Base-by-base conservation (phyloP, 2,113 vertebrate genomes). In the Erythrocebus patas region DNA sequence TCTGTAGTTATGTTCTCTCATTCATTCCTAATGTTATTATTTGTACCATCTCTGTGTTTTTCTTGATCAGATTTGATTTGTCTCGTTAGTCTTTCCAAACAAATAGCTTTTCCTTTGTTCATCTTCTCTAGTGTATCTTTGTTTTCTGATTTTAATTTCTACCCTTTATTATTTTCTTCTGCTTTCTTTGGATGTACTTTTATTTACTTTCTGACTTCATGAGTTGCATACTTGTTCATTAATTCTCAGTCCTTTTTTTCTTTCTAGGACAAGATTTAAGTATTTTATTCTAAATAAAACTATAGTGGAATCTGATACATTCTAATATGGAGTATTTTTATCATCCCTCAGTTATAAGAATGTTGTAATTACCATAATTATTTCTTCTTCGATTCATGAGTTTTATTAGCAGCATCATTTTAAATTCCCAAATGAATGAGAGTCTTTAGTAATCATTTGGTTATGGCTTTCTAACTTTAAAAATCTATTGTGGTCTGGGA, bases 311-410 rank as follows among this genome's bases (percentile, higher is more conserved):
- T 94, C 68, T 76, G 27, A 87, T 61, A 68, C 32, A 2, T 83
- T 90, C 35, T 45, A 66, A 52, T 87, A 22, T 17, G 16, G 35
- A 72, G 35, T 7, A 55, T 64, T 90, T 92, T 89, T 66, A 78
- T 94, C 40, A 57, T 76, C 64, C 82, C 40, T 92, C 14, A 93
- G 12, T 95, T 94, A 61, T 73, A 91, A 83, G 52, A 92, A 81
- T 84, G 18, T 75, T 80, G 6, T 66, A 76, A 43, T 38, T 43
- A 55, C 70, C 43, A 68, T 64, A 70, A 87, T 94, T 94, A 23
- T 93, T 96, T 78, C 91, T 93, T 89, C 38, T 68, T 94, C 92
- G 88, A 92, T 59, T 92, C 30, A 32, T 95, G 86, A 79, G 70
- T 70, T 76, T 76, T 87, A 95, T 66, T 61, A 94, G 40, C 68